phyloP scores from a whole-genome alignment of 2,888 invertebrate species.

The Heliconius cydno region DNA sequence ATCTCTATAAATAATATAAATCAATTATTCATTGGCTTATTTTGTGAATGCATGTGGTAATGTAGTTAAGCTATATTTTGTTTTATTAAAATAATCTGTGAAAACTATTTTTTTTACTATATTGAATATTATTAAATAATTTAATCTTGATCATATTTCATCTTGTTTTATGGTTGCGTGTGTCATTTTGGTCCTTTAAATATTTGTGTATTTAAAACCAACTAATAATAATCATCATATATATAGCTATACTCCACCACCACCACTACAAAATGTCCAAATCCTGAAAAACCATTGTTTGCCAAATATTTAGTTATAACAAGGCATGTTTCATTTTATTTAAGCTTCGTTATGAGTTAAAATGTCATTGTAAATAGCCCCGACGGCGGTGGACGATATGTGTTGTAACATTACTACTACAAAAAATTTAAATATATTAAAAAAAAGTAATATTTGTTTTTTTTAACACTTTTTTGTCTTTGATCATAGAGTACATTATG shows the following conservation, averaged over 20 bases:
- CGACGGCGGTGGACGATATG: constrained; percentile 58
- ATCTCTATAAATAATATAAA: not conserved
- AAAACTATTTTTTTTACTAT: not conserved
- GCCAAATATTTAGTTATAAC: constrained; percentile 78
- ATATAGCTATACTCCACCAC: constrained; percentile 38
- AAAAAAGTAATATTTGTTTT: not conserved
- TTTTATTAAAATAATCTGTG: not conserved
- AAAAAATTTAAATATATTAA: not conserved
- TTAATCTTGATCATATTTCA: not conserved
- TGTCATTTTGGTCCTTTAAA: not conserved
- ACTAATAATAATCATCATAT: not conserved
- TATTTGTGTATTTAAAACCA: not conserved
- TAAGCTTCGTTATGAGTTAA: constrained; percentile 62
- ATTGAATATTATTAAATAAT: not conserved
- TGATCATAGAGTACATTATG: not conserved
- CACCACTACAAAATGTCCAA: constrained; percentile 32
- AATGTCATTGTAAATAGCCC: constrained; percentile 73
- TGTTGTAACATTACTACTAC: constrained; percentile 44
- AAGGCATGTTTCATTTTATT: constrained; percentile 57
- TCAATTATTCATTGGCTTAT: not conserved
- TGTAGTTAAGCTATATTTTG: not conserved
- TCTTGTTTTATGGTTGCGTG: not conserved
- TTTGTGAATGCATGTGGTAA: not conserved
- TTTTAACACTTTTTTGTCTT: not conserved
- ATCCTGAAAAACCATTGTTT: constrained; percentile 56